A percentile compares a stretch with the other conserved stretches of the same genome.
Conservation (phyloP, 2,888 invertebrate genomes). For the Abscondita cerata region DNA sequence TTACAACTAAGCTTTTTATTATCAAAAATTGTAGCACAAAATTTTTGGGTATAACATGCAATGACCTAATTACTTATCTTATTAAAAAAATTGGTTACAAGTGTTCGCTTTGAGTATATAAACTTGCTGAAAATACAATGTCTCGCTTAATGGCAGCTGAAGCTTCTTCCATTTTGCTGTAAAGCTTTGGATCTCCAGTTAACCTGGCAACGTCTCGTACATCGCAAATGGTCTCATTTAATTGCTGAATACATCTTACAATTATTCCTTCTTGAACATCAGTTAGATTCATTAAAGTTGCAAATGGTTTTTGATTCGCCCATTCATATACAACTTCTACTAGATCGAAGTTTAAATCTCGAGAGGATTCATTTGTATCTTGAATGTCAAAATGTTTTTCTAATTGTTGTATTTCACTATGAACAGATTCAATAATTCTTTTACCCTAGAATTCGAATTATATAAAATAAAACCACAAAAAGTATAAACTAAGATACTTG, state of each 20-base stretch:
- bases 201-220: slow-evolving; percentile 92
- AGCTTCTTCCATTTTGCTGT: slow-evolving; percentile 95
- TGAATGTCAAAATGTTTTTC: slow-evolving; percentile 71
- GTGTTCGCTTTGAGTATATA: slow-evolving; percentile 71
- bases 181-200: slow-evolving; percentile 90
- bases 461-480: slow-evolving; percentile 4
- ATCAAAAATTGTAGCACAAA: no score
- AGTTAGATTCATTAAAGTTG: slow-evolving; percentile 90
- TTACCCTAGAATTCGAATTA: slow-evolving; percentile 65
- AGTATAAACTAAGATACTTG: background rate
- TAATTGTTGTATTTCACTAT: slow-evolving; percentile 68
- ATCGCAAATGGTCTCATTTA: slow-evolving; percentile 89
- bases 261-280: slow-evolving; percentile 98
- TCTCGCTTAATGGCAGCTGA: slow-evolving; percentile 93
- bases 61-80: no score
- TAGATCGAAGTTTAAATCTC: slow-evolving; percentile 86
- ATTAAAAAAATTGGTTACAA: background rate
- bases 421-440: slow-evolving; percentile 72
- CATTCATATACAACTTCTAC: slow-evolving; percentile 95
- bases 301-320: slow-evolving; percentile 92
- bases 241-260: slow-evolving; percentile 94
- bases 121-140: slow-evolving; percentile 96
- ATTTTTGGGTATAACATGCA: no score
- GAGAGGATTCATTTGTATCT: slow-evolving; percentile 61
- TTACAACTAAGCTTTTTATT: no score